A percentile compares a stretch with the other conserved stretches of the same genome.
These are phyloP conservation scores for Rhinolophus ferrumequinum DNA, from an alignment of 2,113 vertebrate species.

Conservation along the genomic window DNA sequence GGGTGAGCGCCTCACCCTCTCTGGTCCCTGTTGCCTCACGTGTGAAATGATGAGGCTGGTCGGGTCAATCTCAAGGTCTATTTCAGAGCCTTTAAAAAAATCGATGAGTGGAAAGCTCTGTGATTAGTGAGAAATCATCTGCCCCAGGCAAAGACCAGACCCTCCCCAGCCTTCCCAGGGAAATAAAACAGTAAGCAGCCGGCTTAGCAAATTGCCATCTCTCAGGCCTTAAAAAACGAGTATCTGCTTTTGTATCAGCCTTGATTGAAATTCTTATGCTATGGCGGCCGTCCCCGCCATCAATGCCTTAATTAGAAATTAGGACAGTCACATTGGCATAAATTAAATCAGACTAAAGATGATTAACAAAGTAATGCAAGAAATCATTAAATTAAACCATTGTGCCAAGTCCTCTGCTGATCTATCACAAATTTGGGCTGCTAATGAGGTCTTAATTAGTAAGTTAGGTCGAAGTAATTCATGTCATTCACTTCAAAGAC, in stretches of 20 bases:
- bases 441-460: slow-evolving; percentile 90
- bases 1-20: slow-evolving; percentile 28
- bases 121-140: slow-evolving; percentile 67
- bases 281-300: slow-evolving; percentile 75
- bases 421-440: slow-evolving; percentile 89
- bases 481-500: slow-evolving; percentile 82
- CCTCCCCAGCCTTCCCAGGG: slow-evolving; percentile 38
- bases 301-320: slow-evolving; percentile 89
- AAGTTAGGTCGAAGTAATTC: slow-evolving; percentile 86
- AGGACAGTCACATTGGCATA: slow-evolving; percentile 88
- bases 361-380: slow-evolving; percentile 91
- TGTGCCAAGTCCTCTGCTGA: slow-evolving; percentile 87
- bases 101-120: slow-evolving; percentile 55
- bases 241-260: slow-evolving; percentile 48
- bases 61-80: slow-evolving; percentile 47
- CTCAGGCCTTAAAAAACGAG: neutral
- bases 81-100: slow-evolving; percentile 55
- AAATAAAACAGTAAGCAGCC: slow-evolving; percentile 54
- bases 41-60: slow-evolving; percentile 12
- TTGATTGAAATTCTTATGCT: slow-evolving; percentile 77
- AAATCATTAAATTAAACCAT: slow-evolving; percentile 90
- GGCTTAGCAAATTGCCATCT: slow-evolving; percentile 37
- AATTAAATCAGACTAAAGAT: slow-evolving; percentile 90
- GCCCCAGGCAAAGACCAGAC: slow-evolving; percentile 58
- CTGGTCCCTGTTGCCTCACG: slow-evolving; percentile 11